These are phyloP conservation scores for Rhincodon typus DNA, from an alignment of 2,797 vertebrate species.

Conservation along the genomic window DNA sequence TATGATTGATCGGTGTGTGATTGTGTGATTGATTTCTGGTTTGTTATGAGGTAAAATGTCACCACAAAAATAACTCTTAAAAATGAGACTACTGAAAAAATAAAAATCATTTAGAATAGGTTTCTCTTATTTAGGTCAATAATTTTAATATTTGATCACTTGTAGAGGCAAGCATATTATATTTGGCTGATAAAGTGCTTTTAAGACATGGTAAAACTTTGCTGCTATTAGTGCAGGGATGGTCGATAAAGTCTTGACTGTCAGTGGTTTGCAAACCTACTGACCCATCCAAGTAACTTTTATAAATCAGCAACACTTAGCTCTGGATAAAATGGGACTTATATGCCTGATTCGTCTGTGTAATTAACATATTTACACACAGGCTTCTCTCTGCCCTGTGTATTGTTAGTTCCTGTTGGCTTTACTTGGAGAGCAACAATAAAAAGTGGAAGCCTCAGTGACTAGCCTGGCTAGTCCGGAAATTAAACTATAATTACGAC, in stretches of 20 bases:
- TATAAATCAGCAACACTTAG: background rate
- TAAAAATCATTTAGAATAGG: background rate
- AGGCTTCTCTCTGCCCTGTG: background rate
- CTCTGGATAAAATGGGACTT: background rate
- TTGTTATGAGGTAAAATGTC: background rate
- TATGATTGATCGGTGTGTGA: background rate
- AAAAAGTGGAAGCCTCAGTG: background rate
- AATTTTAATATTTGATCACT: background rate
- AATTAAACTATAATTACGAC: background rate
- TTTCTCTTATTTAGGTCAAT: background rate
- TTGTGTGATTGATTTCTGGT: background rate
- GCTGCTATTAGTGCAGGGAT: background rate
- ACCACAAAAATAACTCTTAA: background rate
- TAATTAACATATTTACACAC: no score
- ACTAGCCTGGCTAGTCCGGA: background rate
- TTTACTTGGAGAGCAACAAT: background rate
- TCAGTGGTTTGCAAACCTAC: no score
- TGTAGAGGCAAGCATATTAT: background rate
- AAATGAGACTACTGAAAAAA: background rate
- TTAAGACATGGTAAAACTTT: background rate
- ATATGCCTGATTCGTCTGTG: background rate
- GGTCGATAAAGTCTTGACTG: background rate
- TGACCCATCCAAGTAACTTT: no score
- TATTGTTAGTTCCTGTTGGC: background rate
- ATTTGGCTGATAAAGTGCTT: background rate